Conservation (phyloP, 2,113 vertebrate species). For the Cheirogaleus medius region DNA sequence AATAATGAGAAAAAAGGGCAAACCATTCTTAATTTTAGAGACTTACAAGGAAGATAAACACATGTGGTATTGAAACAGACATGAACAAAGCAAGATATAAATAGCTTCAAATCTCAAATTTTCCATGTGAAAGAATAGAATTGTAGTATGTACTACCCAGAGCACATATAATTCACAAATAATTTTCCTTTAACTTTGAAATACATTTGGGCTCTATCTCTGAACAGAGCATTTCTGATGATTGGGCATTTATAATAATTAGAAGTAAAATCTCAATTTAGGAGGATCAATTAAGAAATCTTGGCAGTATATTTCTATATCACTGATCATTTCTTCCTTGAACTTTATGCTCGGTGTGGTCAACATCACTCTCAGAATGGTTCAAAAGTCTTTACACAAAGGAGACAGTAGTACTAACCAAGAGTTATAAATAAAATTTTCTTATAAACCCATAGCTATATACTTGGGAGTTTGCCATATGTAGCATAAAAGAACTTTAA, state of each 20-base stretch:
- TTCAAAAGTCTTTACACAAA: conserved; percentile 25
- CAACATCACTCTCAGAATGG: neutral
- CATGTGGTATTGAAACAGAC: neutral
- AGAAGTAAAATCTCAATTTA: neutral
- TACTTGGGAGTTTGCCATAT: neutral
- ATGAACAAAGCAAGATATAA: neutral
- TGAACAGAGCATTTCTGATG: neutral
- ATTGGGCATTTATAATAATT: neutral
- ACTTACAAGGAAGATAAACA: neutral
- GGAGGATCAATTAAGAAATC: neutral
- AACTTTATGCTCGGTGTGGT: neutral
- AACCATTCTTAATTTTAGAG: conserved; percentile 8
- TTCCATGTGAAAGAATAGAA: neutral
- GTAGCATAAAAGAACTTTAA: neutral
- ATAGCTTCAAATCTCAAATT: neutral
- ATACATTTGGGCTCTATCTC: neutral
- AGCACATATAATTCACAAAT: neutral
- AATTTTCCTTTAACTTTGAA: conserved; percentile 27
- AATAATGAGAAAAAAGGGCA: neutral
- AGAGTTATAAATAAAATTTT: neutral
- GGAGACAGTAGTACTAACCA: neutral
- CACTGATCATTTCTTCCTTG: neutral
- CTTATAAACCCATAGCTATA: neutral
- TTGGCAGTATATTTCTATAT: neutral
- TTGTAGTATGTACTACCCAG: neutral